A percentile compares a stretch with the other conserved stretches of the same genome.
Conservation (phyloP, 1,140 invertebrate genomes). For the Probaryconus sp. region DNA sequence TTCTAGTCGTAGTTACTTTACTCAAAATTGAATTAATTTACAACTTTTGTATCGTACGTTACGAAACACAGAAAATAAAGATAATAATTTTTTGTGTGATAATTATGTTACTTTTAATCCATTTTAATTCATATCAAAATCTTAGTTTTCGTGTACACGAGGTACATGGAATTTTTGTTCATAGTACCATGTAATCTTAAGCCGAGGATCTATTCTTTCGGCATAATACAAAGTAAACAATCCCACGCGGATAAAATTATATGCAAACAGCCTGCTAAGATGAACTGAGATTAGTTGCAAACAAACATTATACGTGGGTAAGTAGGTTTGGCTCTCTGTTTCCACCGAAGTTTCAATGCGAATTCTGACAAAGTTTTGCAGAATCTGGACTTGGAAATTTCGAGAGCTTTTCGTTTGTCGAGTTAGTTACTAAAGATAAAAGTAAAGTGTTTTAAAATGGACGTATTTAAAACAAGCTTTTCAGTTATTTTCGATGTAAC, state of each 20-base stretch:
- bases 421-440: slow-evolving; percentile 1
- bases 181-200: not conserved
- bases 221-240: not conserved
- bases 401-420: not conserved
- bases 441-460: slow-evolving; percentile 5
- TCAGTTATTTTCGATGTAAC: no score
- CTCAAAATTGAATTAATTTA: no score
- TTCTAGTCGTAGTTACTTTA: no score
- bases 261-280: slow-evolving; percentile 14
- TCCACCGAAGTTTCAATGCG: slow-evolving; percentile 1
- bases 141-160: no score
- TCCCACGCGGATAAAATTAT: slow-evolving; percentile 1
- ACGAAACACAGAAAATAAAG: no score
- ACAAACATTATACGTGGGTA: slow-evolving; percentile 13
- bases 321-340: slow-evolving; percentile 14
- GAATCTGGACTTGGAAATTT: slow-evolving; percentile 1
- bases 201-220: slow-evolving; percentile 2
- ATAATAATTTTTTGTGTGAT: no score
- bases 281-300: slow-evolving; percentile 16
- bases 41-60: no score
- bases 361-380: no score
- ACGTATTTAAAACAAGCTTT: not conserved
- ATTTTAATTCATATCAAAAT: no score
- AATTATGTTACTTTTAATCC: no score
- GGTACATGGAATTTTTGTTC: no score